Evolutionary conservation across 1,140 invertebrate species (phyloP).

Genomic region (Cepaea nemoralis): DNA sequence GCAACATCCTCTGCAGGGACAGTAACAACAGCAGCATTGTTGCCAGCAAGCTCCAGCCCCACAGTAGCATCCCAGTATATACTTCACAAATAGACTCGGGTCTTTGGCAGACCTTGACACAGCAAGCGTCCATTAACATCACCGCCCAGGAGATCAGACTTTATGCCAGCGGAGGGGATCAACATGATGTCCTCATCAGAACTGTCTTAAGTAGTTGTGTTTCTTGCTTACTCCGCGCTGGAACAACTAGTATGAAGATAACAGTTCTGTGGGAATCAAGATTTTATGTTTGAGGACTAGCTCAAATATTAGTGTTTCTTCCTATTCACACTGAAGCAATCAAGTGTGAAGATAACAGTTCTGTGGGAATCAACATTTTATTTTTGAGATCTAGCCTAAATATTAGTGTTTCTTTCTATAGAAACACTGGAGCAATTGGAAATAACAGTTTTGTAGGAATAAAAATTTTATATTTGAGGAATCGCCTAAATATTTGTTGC

Average conservation of each 20-base stretch:
- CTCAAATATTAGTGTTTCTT: background rate
- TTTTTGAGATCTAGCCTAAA: no score
- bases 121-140: background rate
- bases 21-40: background rate
- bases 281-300: background rate
- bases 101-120: background rate
- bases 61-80: background rate
- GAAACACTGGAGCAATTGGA: no score
- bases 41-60: slow-evolving; percentile 12
- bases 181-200: background rate
- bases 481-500: no score
- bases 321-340: no score
- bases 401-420: no score
- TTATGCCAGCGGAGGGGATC: background rate
- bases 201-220: background rate
- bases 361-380: no score
- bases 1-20: background rate
- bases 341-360: no score
- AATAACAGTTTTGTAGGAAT: no score
- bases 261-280: no score
- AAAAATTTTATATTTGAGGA: no score
- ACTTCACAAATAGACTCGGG: background rate
- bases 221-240: no score
- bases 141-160: background rate
- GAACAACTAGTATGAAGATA: no score